Conservation (phyloP, 64 coral and sea anemone genomes). For the Dendrophyllia cribrosa region DNA sequence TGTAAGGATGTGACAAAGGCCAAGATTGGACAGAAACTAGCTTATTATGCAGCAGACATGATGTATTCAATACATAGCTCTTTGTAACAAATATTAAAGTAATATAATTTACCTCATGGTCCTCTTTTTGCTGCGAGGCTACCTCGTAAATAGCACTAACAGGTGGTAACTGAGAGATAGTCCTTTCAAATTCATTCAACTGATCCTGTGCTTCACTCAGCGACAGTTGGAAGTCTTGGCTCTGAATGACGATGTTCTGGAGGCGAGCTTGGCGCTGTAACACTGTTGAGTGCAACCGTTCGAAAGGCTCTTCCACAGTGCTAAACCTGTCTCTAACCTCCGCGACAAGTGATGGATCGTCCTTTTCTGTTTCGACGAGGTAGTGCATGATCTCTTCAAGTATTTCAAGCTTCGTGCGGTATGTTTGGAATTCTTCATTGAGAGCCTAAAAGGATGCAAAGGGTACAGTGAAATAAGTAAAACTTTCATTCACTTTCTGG, state of each 20-base stretch:
- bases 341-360: slow-evolving; percentile 80
- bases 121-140: slow-evolving; percentile 73
- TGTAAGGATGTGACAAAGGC: too few relatives aligned
- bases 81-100: too few relatives aligned
- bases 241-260: slow-evolving; percentile 82
- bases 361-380: slow-evolving; percentile 62
- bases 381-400: slow-evolving; percentile 78
- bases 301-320: slow-evolving; percentile 74
- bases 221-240: slow-evolving; percentile 83
- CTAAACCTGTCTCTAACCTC: slow-evolving; percentile 77
- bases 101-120: too few relatives aligned
- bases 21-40: too few relatives aligned
- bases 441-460: slow-evolving; percentile 47
- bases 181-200: slow-evolving; percentile 80
- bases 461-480: not conserved
- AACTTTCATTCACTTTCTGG: not conserved
- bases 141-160: slow-evolving; percentile 79
- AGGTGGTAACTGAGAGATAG: slow-evolving; percentile 48
- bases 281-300: slow-evolving; percentile 79
- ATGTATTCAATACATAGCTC: too few relatives aligned
- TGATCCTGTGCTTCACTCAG: slow-evolving; percentile 77
- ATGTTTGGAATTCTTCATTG: slow-evolving; percentile 82
- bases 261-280: slow-evolving; percentile 73
- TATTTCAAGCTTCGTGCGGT: slow-evolving; percentile 80
- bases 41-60: too few relatives aligned